phyloP scores from a whole-genome alignment of 1,140 invertebrate species.

The Eriosoma lanigerum region DNA sequence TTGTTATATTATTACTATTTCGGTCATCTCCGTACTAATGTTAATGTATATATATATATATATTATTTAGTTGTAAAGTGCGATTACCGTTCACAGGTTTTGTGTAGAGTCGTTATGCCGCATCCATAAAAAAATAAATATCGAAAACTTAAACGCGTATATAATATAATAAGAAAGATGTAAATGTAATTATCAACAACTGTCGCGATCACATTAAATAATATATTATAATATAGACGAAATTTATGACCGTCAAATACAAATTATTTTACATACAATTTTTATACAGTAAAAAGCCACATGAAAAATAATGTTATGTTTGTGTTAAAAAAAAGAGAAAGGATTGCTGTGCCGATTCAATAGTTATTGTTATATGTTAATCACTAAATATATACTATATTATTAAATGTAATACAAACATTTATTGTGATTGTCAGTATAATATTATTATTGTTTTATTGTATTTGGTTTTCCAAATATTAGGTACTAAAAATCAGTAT shows the following conservation, averaged over 20 bases:
- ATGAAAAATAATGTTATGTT: not conserved
- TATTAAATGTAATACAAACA: no score
- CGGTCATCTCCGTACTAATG: not conserved
- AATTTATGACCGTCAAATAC: constrained; percentile 15
- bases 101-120: no score
- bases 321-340: not conserved
- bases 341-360: no score
- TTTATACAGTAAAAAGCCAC: not conserved
- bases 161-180: not conserved
- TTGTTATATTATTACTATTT: not conserved
- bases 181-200: not conserved
- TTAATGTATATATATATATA: not conserved
- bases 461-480: no score
- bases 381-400: no score
- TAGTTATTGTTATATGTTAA: no score
- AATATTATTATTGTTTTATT: no score
- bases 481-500: no score
- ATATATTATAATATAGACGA: no score
- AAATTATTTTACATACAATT: not conserved
- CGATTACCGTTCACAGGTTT: not conserved
- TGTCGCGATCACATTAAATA: no score
- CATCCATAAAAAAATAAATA: not conserved
- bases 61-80: no score
- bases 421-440: no score
- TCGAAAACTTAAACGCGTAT: not conserved